A percentile compares a stretch with the other conserved stretches of the same genome.
Evolutionary conservation across 2,113 vertebrate species (phyloP).

Genomic region (Scartelaos histophorus): DNA sequence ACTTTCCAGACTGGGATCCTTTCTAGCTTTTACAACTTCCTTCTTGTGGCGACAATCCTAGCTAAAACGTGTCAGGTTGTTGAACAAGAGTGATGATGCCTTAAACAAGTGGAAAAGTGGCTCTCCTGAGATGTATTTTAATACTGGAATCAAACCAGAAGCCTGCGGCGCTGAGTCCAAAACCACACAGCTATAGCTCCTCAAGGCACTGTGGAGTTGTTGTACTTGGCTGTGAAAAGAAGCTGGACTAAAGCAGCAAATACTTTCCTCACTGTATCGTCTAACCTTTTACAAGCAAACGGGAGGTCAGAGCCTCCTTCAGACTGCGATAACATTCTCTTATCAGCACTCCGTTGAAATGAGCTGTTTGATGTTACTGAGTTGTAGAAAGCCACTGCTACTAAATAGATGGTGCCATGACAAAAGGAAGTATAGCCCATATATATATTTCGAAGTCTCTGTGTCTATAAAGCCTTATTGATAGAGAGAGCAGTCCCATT

Average conservation of each 20-base stretch:
- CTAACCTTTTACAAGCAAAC: constrained; percentile 39
- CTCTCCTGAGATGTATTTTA: constrained; percentile 34
- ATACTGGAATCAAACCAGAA: constrained; percentile 29
- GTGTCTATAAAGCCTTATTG: constrained; percentile 72
- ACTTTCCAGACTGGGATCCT: constrained; percentile 75
- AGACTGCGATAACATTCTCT: constrained; percentile 62
- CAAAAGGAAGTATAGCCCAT: constrained; percentile 82
- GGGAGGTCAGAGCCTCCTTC: constrained; percentile 58
- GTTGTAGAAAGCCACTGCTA: constrained; percentile 42
- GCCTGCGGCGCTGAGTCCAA: constrained; percentile 22
- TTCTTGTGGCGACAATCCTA: constrained; percentile 78
- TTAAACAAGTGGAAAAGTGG: constrained; percentile 33
- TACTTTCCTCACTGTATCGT: constrained; percentile 37
- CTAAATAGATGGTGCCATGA: constrained; percentile 65
- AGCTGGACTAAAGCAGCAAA: constrained; percentile 32
- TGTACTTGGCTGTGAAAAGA: constrained; percentile 40
- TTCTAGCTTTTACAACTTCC: constrained; percentile 81
- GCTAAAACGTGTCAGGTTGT: constrained; percentile 74
- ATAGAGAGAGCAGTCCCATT: constrained; percentile 78
- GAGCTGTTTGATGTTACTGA: constrained; percentile 58
- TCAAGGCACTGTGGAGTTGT: constrained; percentile 27
- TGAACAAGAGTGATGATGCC: constrained; percentile 75
- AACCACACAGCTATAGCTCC: constrained; percentile 22
- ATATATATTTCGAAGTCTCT: constrained; percentile 73
- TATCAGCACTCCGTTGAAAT: constrained; percentile 62